A percentile compares a stretch with the other conserved stretches of the same genome.
Conservation (phyloP, 2,797 vertebrate genomes). For the Chloroceryle inda region DNA sequence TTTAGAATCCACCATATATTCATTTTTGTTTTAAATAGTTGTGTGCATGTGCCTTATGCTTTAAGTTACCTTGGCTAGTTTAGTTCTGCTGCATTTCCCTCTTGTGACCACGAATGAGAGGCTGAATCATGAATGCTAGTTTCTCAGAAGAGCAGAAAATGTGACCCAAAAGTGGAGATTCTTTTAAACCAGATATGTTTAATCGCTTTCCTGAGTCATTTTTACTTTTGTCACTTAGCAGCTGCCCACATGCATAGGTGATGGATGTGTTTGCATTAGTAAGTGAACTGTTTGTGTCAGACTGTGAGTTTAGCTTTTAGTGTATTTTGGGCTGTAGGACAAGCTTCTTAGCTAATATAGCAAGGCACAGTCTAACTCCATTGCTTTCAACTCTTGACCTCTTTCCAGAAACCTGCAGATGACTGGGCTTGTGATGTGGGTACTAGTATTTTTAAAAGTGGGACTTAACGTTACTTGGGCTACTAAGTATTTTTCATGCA, state of each 20-base stretch:
- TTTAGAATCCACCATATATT: background rate
- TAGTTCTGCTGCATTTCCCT: background rate
- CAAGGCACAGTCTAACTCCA: background rate
- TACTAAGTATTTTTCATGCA: background rate
- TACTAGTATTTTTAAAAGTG: background rate
- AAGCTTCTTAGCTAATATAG: background rate
- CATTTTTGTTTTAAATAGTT: background rate
- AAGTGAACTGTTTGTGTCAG: background rate
- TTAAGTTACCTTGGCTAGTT: background rate
- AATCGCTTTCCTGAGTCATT: background rate
- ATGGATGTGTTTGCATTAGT: background rate
- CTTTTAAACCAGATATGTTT: background rate
- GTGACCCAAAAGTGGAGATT: background rate
- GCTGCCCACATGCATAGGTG: background rate
- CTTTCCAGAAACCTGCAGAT: background rate
- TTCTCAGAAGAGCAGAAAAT: background rate
- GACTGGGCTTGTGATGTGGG: background rate
- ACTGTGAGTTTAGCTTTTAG: background rate
- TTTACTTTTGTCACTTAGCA: background rate
- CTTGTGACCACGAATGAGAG: background rate
- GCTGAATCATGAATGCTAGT: background rate
- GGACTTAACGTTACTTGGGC: background rate
- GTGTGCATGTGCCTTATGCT: background rate
- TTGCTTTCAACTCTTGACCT: background rate
- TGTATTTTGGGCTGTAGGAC: background rate